A percentile compares a stretch with the other conserved stretches of the same genome.
Evolutionary conservation across 2,113 vertebrate species (phyloP).

Genomic region (Sander lucioperca): DNA sequence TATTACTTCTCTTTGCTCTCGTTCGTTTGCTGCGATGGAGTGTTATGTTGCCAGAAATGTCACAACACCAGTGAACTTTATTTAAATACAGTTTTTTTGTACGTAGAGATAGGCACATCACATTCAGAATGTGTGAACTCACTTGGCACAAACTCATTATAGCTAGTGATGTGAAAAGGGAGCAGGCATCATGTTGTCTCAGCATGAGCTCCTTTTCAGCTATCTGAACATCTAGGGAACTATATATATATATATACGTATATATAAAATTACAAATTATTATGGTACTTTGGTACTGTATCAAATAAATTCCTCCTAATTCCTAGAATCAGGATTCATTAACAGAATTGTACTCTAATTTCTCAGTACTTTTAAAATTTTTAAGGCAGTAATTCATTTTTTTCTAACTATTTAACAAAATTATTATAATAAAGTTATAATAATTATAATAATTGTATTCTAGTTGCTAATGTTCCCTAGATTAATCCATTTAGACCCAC

Average conservation of each 20-base stretch:
- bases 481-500: too few species aligned
- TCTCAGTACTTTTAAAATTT: too few species aligned
- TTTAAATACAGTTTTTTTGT: constrained; percentile 2
- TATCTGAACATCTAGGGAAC: not conserved
- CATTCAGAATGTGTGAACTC: constrained; percentile 2
- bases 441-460: too few species aligned
- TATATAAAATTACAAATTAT: too few species aligned
- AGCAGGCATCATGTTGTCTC: constrained; percentile 9
- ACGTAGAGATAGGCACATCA: not conserved
- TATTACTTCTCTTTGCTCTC: not conserved
- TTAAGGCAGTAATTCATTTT: too few species aligned
- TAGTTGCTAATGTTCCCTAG: too few species aligned
- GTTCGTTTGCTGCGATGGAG: not conserved
- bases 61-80: constrained; percentile 12
- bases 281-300: too few species aligned
- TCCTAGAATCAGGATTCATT: not conserved
- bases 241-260: constrained; percentile 4
- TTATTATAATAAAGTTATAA: too few species aligned
- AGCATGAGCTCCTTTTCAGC: constrained; percentile 22
- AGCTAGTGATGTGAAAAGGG: constrained; percentile 30
- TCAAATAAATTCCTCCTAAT: not conserved
- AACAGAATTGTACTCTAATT: not conserved
- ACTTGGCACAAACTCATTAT: constrained; percentile 14
- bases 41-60: constrained; percentile 19
- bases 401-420: too few species aligned